Evolutionary conservation across 2,888 invertebrate species (phyloP), one percentile per base, ranked within the genome.

Genomic region (Drosophila meridionalis): DNA sequence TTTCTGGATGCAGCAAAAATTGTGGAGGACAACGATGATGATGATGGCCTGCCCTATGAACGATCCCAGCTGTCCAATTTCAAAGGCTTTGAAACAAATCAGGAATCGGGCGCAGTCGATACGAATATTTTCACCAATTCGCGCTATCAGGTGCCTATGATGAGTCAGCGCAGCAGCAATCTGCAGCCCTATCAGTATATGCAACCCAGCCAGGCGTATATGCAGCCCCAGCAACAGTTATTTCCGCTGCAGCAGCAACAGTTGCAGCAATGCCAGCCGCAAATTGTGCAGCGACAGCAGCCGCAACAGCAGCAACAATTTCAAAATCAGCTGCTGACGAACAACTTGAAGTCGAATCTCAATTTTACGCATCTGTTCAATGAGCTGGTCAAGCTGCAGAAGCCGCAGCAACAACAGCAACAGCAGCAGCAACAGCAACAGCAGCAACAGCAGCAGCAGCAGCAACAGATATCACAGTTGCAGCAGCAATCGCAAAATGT

Each of bases 321-420:
- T n/a, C 47, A 38, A n/a, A 36, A 50, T 11, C 71, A 77, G 12
- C 57, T 50, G 7, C 61, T 42, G 34, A 32, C 26, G 36, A 70
- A 56, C 40, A 55, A 6, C 5, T 8, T 64, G 7, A 50, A 47
- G 42, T 3, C 50, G 14, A 75, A 53, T 30, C 73, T 82, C 4
- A 85, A 89, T 67, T 57, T 85, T 28, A 73, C 79, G 0, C 70
- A 85, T n/a, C 69, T 85, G n/a, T 72, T 85, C 6, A 79, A 69
- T 52, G 84, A 89, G 42, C 43, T 85, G 40, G 67, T 72, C 3
- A 85, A 76, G 48, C 26, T 82, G 60, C 71, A 78, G 12, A 66
- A 59, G 52, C 2, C 43, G 9, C 70, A 55, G 8, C 69, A 61
- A 14, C 73, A 78, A 14, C 48, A 50, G 7, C 74, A 52, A 12